These are phyloP conservation scores for Sus scrofa DNA, from an alignment of 2,113 vertebrate species.

Conservation along the genomic window DNA sequence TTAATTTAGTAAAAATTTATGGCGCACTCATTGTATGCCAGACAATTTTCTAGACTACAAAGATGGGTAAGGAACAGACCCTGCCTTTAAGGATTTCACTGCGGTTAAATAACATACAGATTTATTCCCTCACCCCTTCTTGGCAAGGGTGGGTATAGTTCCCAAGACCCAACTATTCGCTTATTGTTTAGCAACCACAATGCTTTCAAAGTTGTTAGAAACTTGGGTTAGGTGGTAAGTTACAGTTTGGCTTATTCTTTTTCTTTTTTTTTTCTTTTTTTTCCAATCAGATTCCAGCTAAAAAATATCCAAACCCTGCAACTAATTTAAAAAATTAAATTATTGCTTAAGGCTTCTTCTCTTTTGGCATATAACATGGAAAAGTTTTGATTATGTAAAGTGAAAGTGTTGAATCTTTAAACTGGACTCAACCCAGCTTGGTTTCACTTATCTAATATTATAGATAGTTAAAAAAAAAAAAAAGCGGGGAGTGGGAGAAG, in stretches of 20 bases:
- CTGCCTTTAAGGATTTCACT: slow-evolving; percentile 48
- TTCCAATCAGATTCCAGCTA: slow-evolving; percentile 33
- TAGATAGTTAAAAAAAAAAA: neutral
- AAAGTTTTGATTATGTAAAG: slow-evolving; percentile 47
- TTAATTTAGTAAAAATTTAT: slow-evolving; percentile 53
- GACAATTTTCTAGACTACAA: slow-evolving; percentile 49
- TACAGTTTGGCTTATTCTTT: slow-evolving; percentile 13
- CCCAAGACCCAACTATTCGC: slow-evolving; percentile 54
- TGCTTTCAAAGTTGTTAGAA: slow-evolving; percentile 56
- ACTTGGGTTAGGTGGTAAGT: slow-evolving; percentile 46
- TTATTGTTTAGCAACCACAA: slow-evolving; percentile 60
- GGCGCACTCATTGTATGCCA: neutral
- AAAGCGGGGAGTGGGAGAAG: neutral
- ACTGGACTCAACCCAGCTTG: slow-evolving; percentile 39
- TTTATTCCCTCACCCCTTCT: slow-evolving; percentile 37
- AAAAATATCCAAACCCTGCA: slow-evolving; percentile 44
- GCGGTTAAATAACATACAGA: slow-evolving; percentile 27
- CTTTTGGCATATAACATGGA: slow-evolving; percentile 59
- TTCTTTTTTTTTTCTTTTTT: neutral
- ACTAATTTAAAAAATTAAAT: slow-evolving; percentile 79
- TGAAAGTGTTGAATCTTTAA: slow-evolving; percentile 72
- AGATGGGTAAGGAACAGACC: slow-evolving; percentile 43
- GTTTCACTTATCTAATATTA: slow-evolving; percentile 60
- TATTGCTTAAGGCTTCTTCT: slow-evolving; percentile 63
- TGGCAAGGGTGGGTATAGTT: slow-evolving; percentile 23